phyloP scores from a whole-genome alignment of 2,113 vertebrate species.

The Micromys minutus region DNA sequence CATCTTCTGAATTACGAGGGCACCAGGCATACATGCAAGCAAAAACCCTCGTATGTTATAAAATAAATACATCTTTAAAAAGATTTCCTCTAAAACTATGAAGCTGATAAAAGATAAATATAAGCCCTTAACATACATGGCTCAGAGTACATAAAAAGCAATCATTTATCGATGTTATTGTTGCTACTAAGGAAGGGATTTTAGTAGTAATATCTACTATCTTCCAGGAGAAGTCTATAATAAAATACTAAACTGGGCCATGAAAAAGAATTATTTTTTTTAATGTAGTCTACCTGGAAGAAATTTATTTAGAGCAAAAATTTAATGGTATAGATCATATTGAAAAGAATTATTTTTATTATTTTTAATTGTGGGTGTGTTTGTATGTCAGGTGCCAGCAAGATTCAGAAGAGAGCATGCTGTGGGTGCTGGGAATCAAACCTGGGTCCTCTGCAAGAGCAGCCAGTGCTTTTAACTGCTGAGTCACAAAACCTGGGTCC shows the following conservation, averaged over 20 bases:
- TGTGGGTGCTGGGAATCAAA: background rate
- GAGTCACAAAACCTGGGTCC: background rate
- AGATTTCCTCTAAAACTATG: background rate
- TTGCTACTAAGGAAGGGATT: background rate
- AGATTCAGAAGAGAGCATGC: background rate
- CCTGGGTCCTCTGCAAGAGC: background rate
- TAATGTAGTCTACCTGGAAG: background rate
- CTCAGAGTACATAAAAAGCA: background rate
- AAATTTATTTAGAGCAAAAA: conserved; percentile 31
- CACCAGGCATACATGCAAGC: background rate
- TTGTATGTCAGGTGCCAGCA: background rate
- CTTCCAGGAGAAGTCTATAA: background rate
- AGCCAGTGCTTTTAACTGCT: background rate
- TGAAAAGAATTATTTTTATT: conserved; percentile 1
- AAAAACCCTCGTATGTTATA: too few relatives aligned
- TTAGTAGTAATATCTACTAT: too few relatives aligned
- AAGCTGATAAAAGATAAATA: background rate
- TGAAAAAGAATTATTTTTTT: too few relatives aligned
- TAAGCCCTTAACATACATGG: background rate
- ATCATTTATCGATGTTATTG: background rate
- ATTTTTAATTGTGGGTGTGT: background rate
- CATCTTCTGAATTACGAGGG: background rate
- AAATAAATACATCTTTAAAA: background rate
- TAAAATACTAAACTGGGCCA: too few relatives aligned
- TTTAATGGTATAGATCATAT: background rate